Conservation (phyloP, 2,888 invertebrate genomes). For the Pinctada fucata region DNA sequence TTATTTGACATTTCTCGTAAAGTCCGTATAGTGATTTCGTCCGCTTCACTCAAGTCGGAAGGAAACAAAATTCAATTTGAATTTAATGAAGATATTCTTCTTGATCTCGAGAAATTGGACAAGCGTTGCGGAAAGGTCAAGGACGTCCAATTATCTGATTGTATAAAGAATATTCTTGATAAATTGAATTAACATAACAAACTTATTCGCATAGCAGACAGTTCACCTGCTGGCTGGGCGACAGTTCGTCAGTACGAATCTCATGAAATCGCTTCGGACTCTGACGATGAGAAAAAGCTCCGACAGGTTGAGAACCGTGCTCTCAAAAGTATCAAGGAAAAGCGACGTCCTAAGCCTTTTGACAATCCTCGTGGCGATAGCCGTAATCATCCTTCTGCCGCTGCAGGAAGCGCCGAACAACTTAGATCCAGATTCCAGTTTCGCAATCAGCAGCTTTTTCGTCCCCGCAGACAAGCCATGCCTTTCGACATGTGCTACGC, state of each 20-base stretch:
- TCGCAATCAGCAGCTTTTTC: constrained; percentile 7
- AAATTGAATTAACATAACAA: constrained; percentile 17
- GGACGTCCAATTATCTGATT: background rate
- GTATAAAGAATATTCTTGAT: constrained; percentile 1
- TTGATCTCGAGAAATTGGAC: background rate
- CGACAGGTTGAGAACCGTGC: constrained; percentile 19
- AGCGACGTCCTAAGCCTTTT: background rate
- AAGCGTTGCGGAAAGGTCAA: background rate
- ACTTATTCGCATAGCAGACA: constrained; percentile 22
- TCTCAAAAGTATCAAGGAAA: constrained; percentile 14
- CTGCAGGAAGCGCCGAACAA: background rate
- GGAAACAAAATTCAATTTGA: constrained; percentile 12
- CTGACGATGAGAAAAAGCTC: constrained; percentile 22
- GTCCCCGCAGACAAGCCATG: background rate
- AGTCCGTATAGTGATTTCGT: too few species aligned
- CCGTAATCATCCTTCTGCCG: background rate
- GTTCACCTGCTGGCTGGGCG: constrained; percentile 17
- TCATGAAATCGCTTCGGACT: constrained; percentile 18
- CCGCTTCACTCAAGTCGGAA: background rate
- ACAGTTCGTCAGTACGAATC: constrained; percentile 16
- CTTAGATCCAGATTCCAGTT: background rate
- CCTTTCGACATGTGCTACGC: background rate
- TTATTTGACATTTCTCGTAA: too few species aligned
- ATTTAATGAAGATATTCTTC: constrained; percentile 5
- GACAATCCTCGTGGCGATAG: background rate